Percentiles rank a stretch among this genome's conserved stretches.
phyloP scores from a whole-genome alignment of 2,113 vertebrate genomes.

The Merops nubicus region DNA sequence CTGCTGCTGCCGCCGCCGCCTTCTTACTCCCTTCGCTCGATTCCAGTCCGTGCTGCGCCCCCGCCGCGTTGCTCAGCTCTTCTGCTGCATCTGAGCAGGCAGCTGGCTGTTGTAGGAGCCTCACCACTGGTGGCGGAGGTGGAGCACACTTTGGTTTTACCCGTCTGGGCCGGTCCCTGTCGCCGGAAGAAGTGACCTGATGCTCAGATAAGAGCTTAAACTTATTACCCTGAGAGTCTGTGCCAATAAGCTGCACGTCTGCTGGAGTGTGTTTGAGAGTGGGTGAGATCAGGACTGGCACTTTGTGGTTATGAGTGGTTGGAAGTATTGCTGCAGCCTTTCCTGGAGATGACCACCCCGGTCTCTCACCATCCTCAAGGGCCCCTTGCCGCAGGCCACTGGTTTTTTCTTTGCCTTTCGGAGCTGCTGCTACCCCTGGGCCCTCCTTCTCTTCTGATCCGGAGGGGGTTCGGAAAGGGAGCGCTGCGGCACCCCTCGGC shows the following conservation, averaged over 20 bases:
- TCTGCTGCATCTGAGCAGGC: conserved; percentile 76
- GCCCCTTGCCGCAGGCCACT: conserved; percentile 69
- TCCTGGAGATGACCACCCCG: conserved; percentile 87
- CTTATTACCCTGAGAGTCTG: conserved; percentile 98
- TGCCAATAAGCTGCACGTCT: conserved; percentile 92
- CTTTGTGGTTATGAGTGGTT: conserved; percentile 95
- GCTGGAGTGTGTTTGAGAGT: conserved; percentile 91
- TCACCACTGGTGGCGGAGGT: conserved; percentile 87
- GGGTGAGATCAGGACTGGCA: conserved; percentile 97
- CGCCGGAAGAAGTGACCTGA: conserved; percentile 81
- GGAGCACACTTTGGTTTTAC: conserved; percentile 98
- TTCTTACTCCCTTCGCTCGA: conserved; percentile 83
- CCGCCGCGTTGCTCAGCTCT: background rate
- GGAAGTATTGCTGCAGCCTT: conserved; percentile 79
- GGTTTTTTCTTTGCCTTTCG: conserved; percentile 81
- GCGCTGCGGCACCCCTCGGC: conserved; percentile 79
- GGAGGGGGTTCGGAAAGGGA: conserved; percentile 66
- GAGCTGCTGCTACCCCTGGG: conserved; percentile 47
- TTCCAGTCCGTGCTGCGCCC: conserved; percentile 70
- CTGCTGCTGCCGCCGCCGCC: conserved; percentile 65
- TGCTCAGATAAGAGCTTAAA: conserved; percentile 97
- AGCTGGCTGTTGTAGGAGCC: conserved; percentile 85
- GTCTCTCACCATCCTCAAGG: conserved; percentile 82
- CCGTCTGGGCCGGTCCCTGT: conserved; percentile 91
- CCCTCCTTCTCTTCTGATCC: conserved; percentile 75